Percentiles rank a stretch among this genome's conserved stretches.
These are phyloP conservation scores for Atta colombica DNA, from an alignment of 1,140 invertebrate species.

Conservation along the genomic window DNA sequence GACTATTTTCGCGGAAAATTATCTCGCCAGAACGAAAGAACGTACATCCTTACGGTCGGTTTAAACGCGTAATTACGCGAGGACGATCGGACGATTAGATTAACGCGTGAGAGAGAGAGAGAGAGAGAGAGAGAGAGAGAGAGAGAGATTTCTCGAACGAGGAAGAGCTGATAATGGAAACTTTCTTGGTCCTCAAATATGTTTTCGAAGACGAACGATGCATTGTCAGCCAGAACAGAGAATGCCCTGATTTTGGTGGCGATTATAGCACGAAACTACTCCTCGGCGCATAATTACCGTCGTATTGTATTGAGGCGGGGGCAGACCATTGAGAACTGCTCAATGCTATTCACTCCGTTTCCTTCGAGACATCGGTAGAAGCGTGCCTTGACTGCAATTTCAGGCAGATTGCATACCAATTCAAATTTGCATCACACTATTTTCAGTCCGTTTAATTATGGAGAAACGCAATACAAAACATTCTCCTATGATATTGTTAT, in stretches of 20 bases:
- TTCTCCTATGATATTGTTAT: neutral
- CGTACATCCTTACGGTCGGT: neutral
- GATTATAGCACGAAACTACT: slow-evolving; percentile 69
- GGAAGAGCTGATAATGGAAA: slow-evolving; percentile 28
- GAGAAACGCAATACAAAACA: neutral
- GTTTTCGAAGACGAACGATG: slow-evolving; percentile 45
- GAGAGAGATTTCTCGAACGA: too few species aligned
- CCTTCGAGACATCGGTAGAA: slow-evolving; percentile 16
- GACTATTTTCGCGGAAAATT: slow-evolving; percentile 39
- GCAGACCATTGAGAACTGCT: slow-evolving; percentile 53
- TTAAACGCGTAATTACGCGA: slow-evolving; percentile 49
- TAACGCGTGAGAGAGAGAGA: slow-evolving; percentile 12
- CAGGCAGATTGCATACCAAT: slow-evolving; percentile 57
- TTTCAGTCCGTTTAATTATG: slow-evolving; percentile 51
- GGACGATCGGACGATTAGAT: slow-evolving; percentile 51
- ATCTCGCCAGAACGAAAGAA: slow-evolving; percentile 27
- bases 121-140: neutral
- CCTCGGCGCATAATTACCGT: slow-evolving; percentile 65
- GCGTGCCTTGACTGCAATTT: slow-evolving; percentile 57
- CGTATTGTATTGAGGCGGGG: slow-evolving; percentile 41
- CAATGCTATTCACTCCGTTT: slow-evolving; percentile 48
- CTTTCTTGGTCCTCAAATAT: neutral
- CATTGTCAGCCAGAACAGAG: slow-evolving; percentile 24
- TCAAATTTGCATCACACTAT: slow-evolving; percentile 58
- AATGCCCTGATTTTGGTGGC: slow-evolving; percentile 51